phyloP scores from a whole-genome alignment of 2,888 invertebrate genomes.

The Calliphora vomitoria region DNA sequence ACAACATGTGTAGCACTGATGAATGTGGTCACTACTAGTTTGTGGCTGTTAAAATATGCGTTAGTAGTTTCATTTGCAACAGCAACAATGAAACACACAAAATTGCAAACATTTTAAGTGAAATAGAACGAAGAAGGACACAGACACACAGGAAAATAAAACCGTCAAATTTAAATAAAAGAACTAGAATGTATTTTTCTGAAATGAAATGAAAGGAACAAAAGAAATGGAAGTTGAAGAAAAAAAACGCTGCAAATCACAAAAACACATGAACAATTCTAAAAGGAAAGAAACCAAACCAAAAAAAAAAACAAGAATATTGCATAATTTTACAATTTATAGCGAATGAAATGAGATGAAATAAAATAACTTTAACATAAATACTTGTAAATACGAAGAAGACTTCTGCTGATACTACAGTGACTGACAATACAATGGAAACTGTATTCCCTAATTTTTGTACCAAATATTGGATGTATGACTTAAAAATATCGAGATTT shows the following conservation, averaged over 20 bases:
- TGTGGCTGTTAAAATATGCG: conserved; percentile 67
- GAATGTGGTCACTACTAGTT: conserved; percentile 67
- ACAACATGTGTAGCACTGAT: conserved; percentile 30
- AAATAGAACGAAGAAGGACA: conserved; percentile 2
- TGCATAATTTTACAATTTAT: conserved; percentile 68
- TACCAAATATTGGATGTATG: too few relatives aligned
- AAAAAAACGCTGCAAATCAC: conserved; percentile 24
- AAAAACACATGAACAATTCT: conserved; percentile 18
- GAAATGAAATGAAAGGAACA: conserved; percentile 9
- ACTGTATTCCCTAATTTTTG: too few relatives aligned
- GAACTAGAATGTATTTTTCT: conserved; percentile 8
- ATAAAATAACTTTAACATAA: conserved; percentile 46
- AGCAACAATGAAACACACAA: conserved; percentile 6
- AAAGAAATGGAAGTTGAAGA: conserved; percentile 12
- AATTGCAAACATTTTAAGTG: conserved; percentile 21
- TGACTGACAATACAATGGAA: too few relatives aligned
- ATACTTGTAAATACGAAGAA: conserved; percentile 2
- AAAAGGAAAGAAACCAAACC: conserved; percentile 18
- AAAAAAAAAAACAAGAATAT: conserved; percentile 35
- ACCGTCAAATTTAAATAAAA: conserved; percentile 30
- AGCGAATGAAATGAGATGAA: conserved; percentile 51
- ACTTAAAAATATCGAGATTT: too few relatives aligned
- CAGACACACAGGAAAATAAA: conserved; percentile 3
- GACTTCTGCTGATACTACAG: neutral
- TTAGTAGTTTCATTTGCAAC: conserved; percentile 56